Base-by-base conservation (phyloP, 2,113 vertebrate genomes). In the Embiotoca jacksoni region DNA sequence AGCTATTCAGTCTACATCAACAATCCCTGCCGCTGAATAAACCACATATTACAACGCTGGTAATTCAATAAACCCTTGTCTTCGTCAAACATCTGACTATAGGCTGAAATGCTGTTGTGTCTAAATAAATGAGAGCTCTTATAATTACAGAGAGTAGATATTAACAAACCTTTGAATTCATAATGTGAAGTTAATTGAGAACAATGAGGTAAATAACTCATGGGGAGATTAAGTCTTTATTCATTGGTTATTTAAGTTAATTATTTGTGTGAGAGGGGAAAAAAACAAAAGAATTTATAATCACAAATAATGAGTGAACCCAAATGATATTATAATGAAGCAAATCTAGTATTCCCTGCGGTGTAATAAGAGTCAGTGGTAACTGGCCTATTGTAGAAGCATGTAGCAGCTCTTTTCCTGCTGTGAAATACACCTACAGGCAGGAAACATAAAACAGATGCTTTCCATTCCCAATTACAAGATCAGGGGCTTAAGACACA, bases 181-280 rank as follows among this genome's bases (percentile, higher is more conserved):
- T 89, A 85, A 92, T 92, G 77, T 88, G 75, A 89, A 79, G 74
- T 50, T 90, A 94, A 94, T 93, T 89, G 86, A 88, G 72, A 90
- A 93, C 90, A 94, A 92, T 91, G 69, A 83, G 46, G 47, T 82
- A 86, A 81, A 88, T 82, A 93, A 91, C 67, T 71, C 59, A 82
- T 58, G 46, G 79, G 70, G 55, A 55, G 75, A 74, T 79, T 55
- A 41, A 72, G 84, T 91, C 77, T 41, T 88, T 84, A 91, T 86
- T 74, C 70, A 66, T 54, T 60, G 68, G 65, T 89, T 90, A 88
- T 93, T 90, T 78, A 74, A 88, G 86, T 73, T 63, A 83, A 93
- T 91, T 65, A 86, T 89, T 92, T 85, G 82, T 79, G 47, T 80
- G 70, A 72, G 67, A n/a, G 3, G 50, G 75, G 23, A 50, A n/a